Evolutionary conservation across 2,113 vertebrate species (phyloP).

Genomic region (Laterallus jamaicensis): DNA sequence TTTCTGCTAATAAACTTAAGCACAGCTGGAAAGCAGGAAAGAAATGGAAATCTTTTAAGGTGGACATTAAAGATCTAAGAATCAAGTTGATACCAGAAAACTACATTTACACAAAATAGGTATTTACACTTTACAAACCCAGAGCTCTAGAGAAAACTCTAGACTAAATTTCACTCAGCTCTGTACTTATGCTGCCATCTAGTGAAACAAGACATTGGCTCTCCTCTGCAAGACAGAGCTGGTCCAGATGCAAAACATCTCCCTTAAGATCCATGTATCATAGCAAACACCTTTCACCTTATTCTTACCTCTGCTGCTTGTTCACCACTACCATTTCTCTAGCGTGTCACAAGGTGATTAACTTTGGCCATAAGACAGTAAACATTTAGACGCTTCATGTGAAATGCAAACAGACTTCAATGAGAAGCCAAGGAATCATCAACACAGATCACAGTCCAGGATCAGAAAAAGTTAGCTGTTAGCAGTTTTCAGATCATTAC

Average conservation of each 20-base stretch:
- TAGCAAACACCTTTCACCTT: background rate
- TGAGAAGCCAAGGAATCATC: background rate
- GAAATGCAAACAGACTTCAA: background rate
- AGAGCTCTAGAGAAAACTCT: background rate
- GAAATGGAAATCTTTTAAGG: background rate
- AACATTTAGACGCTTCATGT: background rate
- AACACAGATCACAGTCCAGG: background rate
- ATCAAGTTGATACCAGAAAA: background rate
- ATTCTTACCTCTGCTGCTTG: background rate
- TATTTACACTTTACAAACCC: background rate
- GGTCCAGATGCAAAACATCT: background rate
- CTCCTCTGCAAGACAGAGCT: background rate
- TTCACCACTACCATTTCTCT: background rate
- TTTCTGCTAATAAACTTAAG: background rate
- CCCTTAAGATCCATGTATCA: background rate
- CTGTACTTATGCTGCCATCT: conserved; percentile 52
- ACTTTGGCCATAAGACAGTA: background rate
- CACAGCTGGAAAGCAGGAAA: background rate
- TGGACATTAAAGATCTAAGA: background rate
- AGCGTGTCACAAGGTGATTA: background rate
- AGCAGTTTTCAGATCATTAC: background rate
- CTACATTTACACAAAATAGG: background rate
- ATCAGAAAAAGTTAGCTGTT: background rate
- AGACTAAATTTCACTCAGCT: background rate
- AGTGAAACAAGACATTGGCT: background rate